Evolutionary conservation across 1,140 invertebrate species (phyloP), one percentile per base, ranked within the genome.

Genomic region (Drosophila mauritiana): DNA sequence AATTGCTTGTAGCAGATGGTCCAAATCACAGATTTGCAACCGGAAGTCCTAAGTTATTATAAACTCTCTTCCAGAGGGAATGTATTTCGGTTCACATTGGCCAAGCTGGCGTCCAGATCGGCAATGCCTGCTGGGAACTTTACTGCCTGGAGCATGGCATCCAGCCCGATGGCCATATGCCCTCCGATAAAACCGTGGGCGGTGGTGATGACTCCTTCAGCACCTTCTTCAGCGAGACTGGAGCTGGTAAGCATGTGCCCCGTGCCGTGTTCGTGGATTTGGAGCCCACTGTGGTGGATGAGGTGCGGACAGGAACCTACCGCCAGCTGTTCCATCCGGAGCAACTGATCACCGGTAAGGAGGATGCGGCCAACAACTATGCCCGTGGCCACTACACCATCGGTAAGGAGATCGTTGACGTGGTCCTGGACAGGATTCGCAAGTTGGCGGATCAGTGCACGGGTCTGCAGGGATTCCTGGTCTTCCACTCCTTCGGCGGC

Each of bases 351-450:
- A 97, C 96, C 79, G 96, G 96, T 57, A 97, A 97, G 92, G 97
- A 98, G 93, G 97, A 98, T 92, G 97, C 97, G 36, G 97, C 97
- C 64, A 97, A 97, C 92, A 97, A 97, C 93, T 97, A 97, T 79
- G 97, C 96, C 34, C 94, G 97, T 78, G 97, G 97, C 52, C 97
- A 98, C 93, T 98, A 98, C 94, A 98, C 97, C 58, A 97, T 98
- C 90, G 97, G 97, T 69, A 98, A 97, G 93, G 97, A 97, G 93
- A 96, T 97, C 81, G 95, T 97, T 11, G 96, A 97, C 78, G 89
- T 96, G 25, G 96, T 97, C 1, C 90, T 97, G 65, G 97, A 97
- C 90, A 93, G 95, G 54, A 95, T 97, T 59, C 94, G 96, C 39
- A 97, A 97, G 92, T 93, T 97, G 58, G 96, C 97, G 13, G 97